Evolutionary conservation across 2,113 vertebrate species (phyloP).

Genomic region (Toxotes jaculatrix): DNA sequence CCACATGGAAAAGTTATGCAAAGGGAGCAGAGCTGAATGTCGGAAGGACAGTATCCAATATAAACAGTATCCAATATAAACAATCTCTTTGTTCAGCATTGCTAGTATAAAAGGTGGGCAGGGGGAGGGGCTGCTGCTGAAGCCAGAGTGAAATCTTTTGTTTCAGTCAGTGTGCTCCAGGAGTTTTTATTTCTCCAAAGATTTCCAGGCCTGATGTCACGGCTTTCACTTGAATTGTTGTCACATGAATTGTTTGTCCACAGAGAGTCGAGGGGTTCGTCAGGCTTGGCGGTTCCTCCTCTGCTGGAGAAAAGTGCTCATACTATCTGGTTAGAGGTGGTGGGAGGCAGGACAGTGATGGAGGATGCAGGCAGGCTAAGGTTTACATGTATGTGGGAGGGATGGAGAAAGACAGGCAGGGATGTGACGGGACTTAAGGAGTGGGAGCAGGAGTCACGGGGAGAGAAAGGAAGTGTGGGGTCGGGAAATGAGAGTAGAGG

Average conservation of each 20-base stretch:
- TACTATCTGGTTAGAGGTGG: conserved; percentile 2
- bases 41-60: conserved; percentile 55
- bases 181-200: neutral
- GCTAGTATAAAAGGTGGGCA: conserved; percentile 57
- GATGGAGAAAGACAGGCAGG: conserved; percentile 16
- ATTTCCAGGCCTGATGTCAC: conserved; percentile 45
- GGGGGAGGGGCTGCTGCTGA: conserved; percentile 37
- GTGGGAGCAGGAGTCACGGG: conserved; percentile 52
- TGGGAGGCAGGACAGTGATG: conserved; percentile 50
- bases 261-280: conserved; percentile 7
- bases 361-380: conserved; percentile 44
- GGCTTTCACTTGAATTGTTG: conserved; percentile 21
- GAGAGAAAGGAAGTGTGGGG: conserved; percentile 74
- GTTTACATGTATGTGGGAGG: conserved; percentile 53
- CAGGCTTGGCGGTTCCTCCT: neutral
- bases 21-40: conserved; percentile 42
- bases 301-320: conserved; percentile 4
- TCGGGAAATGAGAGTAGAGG: conserved; percentile 69
- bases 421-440: conserved; percentile 49
- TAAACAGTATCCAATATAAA: conserved; percentile 71
- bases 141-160: conserved; percentile 45
- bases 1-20: conserved; percentile 54
- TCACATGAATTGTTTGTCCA: conserved; percentile 34
- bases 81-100: conserved; percentile 58
- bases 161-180: conserved; percentile 43